Evolutionary conservation across 2,888 invertebrate genomes (phyloP).

Genomic region (Thelaira solivaga): DNA sequence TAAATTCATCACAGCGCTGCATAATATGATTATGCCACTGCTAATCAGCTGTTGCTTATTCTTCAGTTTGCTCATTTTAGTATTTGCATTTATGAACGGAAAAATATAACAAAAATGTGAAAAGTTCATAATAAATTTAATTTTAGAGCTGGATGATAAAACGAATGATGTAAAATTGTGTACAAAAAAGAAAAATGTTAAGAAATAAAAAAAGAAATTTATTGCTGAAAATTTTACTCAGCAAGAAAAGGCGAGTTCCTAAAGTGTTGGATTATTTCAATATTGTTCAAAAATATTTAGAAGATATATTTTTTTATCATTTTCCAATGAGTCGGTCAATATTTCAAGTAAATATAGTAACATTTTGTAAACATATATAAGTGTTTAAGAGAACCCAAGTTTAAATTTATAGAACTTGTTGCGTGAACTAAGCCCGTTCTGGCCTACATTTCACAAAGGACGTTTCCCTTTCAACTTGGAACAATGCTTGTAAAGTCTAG

Average conservation of each 20-base stretch:
- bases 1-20: too few species aligned
- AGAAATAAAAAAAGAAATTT: not conserved
- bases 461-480: not conserved
- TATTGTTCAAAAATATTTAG: not conserved
- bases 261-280: not conserved
- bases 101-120: too few species aligned
- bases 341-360: not conserved
- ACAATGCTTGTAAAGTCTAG: slow-evolving; percentile 19
- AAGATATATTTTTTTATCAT: not conserved
- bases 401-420: not conserved
- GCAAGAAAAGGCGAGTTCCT: not conserved
- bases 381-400: too few species aligned
- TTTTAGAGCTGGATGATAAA: too few species aligned
- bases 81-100: too few species aligned
- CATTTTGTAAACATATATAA: too few species aligned
- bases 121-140: too few species aligned
- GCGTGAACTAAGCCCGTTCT: not conserved
- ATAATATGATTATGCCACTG: too few species aligned
- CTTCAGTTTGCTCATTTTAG: too few species aligned
- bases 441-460: not conserved
- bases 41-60: too few species aligned
- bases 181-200: too few species aligned
- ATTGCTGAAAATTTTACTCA: not conserved
- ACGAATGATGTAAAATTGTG: too few species aligned
- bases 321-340: not conserved